A percentile compares a stretch with the other conserved stretches of the same genome.
These are phyloP conservation scores for Spheniscus humboldti DNA, from an alignment of 2,797 vertebrate species.

Conservation along the genomic window DNA sequence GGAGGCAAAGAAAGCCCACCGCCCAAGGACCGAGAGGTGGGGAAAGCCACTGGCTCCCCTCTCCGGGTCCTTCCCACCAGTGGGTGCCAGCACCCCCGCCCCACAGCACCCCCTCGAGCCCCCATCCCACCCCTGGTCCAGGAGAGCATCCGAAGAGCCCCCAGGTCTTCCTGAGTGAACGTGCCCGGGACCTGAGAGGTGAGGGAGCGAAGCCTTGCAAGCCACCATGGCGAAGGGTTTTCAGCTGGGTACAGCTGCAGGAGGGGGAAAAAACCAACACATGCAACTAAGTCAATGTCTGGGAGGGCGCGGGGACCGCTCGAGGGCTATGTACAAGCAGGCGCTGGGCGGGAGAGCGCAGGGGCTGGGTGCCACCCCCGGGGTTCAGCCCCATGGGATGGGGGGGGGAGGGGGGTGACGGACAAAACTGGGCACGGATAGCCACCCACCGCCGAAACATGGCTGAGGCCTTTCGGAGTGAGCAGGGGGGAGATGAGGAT, in stretches of 20 bases:
- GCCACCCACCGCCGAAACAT: not conserved
- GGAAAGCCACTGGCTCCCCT: not conserved
- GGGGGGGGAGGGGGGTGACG: not conserved
- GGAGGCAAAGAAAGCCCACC: not conserved
- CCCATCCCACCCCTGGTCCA: not conserved
- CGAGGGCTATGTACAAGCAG: constrained; percentile 41
- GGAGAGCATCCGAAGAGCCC: not conserved
- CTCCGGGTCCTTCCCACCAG: not conserved
- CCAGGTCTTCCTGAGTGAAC: not conserved
- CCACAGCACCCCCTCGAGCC: not conserved
- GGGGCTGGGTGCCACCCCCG: not conserved
- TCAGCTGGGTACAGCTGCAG: not conserved
- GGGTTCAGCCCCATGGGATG: not conserved
- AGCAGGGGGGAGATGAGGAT: not conserved
- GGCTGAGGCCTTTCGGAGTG: not conserved
- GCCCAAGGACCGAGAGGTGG: not conserved
- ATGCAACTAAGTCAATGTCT: not conserved
- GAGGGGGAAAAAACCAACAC: not conserved
- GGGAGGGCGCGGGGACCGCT: not conserved
- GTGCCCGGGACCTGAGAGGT: not conserved
- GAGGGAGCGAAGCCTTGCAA: not conserved
- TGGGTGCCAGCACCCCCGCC: too few species aligned
- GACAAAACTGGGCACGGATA: not conserved
- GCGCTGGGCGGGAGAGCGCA: not conserved
- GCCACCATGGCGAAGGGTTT: not conserved